Evolutionary conservation across 2,113 vertebrate genomes (phyloP), one percentile per base, ranked within the genome.

Genomic region (Notechis scutatus): DNA sequence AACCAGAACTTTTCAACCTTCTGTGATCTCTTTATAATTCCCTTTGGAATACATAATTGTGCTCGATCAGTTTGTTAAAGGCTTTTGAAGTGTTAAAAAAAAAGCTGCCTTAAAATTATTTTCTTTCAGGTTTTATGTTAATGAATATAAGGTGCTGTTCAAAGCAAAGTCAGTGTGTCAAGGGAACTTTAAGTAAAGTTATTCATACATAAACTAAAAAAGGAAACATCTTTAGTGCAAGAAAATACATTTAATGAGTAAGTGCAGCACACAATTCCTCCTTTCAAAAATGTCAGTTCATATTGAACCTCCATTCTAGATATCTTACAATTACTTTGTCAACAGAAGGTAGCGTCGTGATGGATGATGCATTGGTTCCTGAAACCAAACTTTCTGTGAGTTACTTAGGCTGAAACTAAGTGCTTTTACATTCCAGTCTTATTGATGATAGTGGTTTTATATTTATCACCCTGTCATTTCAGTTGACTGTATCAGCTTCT

Each of bases 281-380:
- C 98, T 98, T 98, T 98, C 97, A 98, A 97, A 98, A 98, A 97
- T 98, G 98, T 98, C 98, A 98, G 98, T 97, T 98, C 96, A 94
- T 97, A 98, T 98, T 97, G 97, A 98, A 96, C 97, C 97, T 97
- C 97, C 96, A 96, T 98, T 97, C 97, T 97, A 98, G 97, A 98
- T 98, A 98, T 98, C 98, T 98, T 97, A 98, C 98, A 98, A 98
- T 98, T 98, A 98, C 98, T 98, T 98, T 98, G 98, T 98, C 98
- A 98, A 98, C 98, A 97, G 97, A 97, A 98, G 97, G 97, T 98
- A 97, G 97, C 97, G 97, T 96, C 95, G 96, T 98, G 98, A 98
- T 97, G 97, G 98, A 98, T 98, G 97, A 97, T 97, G 96, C 97
- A 96, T 93, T 96, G 97, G 97, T 97, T 98, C 97, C 97, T 97